A percentile compares a stretch with the other conserved stretches of the same genome.
Conservation (phyloP, 2,797 vertebrate species). For the Xenentodon cancila region DNA sequence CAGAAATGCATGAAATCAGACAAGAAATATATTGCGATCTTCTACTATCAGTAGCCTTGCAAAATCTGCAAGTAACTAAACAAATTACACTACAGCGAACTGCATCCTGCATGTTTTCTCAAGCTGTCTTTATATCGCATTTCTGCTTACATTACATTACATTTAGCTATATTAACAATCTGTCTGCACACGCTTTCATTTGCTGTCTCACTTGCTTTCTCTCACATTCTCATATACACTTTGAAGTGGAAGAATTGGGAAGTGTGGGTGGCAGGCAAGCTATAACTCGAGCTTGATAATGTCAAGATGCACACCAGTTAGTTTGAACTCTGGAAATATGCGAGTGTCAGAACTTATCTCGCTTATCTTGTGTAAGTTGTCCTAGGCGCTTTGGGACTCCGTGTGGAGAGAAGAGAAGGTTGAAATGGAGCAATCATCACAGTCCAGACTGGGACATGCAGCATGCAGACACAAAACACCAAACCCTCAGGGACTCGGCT, state of each 20-base stretch:
- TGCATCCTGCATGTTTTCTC: too few relatives aligned
- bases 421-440: constrained; percentile 50
- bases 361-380: constrained; percentile 61
- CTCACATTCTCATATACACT: constrained; percentile 35
- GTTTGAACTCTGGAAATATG: constrained; percentile 67
- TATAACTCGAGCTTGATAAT: constrained; percentile 66
- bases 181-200: constrained; percentile 37
- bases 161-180: constrained; percentile 10
- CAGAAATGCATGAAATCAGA: constrained; percentile 7
- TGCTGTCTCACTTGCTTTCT: constrained; percentile 11
- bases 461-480: constrained; percentile 25
- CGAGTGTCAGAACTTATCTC: constrained; percentile 61
- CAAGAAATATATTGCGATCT: constrained; percentile 28
- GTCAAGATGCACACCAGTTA: constrained; percentile 59
- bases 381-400: constrained; percentile 43
- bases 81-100: constrained; percentile 36
- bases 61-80: constrained; percentile 30
- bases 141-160: too few relatives aligned
- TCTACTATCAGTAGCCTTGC: constrained; percentile 25
- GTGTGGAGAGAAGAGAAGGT: constrained; percentile 32
- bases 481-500: constrained; percentile 37
- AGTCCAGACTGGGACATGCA: constrained; percentile 43
- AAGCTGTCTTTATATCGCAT: too few relatives aligned
- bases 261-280: constrained; percentile 59
- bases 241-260: constrained; percentile 63